Base-by-base conservation (phyloP, 30 jellyfish, hydroid and myxozoan species). In the Aurelia aurita complex sp. Pacific region DNA sequence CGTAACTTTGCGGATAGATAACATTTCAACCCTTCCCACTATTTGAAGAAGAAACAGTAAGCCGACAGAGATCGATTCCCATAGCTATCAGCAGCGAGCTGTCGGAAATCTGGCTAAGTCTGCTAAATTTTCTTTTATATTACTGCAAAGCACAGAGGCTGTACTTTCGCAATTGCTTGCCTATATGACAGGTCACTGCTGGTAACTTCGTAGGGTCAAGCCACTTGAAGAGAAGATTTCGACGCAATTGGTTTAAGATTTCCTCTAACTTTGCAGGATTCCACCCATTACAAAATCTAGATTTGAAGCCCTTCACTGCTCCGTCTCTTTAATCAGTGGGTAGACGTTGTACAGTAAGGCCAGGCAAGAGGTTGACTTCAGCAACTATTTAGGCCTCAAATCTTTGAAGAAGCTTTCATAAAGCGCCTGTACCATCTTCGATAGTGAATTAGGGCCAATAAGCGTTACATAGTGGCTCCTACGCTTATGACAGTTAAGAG, bases 71-170 rank as follows among this genome's bases (percentile, higher is more conserved):
- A 64, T 38, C 64, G 80, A 74, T 29, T 67, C 93, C 87, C 62
- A 65, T 64, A 32, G 93, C 93, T 82, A 73, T 72, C 82, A 57
- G 87, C 69, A 63, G 86, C 74, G 93, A 38, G 88, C 93, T 84
- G 93, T 84, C 93, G 93, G 93, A 84, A 84, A 84, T 84, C 93
- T 74, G 87, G 87, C 82, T 84, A 84, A 84, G 82, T 51, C 82
- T 32, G 87, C 53, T 51, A 73, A 73, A n/a, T 50, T 46, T 52
- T 84, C 65, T 18, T 42, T 84, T 86, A 74, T 43, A 59, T 77
- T 42, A 36, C 77, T 64, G 64, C 57, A 40, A 84, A 35, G 57
- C 43, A 52, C 34, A 77, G 71, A 67, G 36, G 77, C 10, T 13
- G 77, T 34, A 34, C 80, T 42, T 65, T 78, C 50, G 67, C 69